phyloP scores from a whole-genome alignment of 2,797 vertebrate species.

The Parauchenoglanis punctatus region DNA sequence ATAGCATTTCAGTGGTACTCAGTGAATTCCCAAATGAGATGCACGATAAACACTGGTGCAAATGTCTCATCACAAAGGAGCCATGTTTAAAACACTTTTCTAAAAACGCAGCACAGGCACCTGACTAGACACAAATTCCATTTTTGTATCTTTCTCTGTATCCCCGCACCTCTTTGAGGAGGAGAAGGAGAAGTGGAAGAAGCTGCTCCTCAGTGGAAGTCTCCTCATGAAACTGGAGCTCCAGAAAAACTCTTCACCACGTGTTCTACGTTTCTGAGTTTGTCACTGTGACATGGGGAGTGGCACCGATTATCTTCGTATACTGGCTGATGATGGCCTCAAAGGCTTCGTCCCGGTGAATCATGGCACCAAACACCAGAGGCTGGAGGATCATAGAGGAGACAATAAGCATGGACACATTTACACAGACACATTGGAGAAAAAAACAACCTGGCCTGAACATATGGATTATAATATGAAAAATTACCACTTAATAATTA shows the following conservation, averaged over 20 bases:
- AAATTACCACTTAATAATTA: too few relatives aligned
- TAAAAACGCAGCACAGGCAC: conserved; percentile 37
- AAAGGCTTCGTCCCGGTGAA: conserved; percentile 95
- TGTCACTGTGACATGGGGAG: conserved; percentile 64
- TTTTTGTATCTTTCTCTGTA: conserved; percentile 14
- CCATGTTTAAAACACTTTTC: conserved; percentile 31
- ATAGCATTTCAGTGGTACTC: conserved; percentile 38
- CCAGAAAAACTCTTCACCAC: conserved; percentile 8
- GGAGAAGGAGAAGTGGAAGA: conserved; percentile 6
- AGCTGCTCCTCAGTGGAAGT: conserved; percentile 16
- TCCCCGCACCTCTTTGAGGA: conserved; percentile 14
- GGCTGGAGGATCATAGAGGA: conserved; percentile 74
- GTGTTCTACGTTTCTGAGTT: conserved; percentile 76
- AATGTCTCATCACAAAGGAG: conserved; percentile 15
- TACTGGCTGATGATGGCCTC: conserved; percentile 90
- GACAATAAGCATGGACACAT: background rate
- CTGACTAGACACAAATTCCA: conserved; percentile 28
- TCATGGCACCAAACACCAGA: conserved; percentile 96
- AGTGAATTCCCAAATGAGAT: conserved; percentile 24
- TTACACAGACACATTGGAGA: too few relatives aligned
- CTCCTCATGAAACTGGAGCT: conserved; percentile 1
- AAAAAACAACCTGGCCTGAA: background rate
- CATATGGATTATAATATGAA: too few relatives aligned
- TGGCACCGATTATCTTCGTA: conserved; percentile 73
- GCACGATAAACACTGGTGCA: conserved; percentile 28